A percentile compares a stretch with the other conserved stretches of the same genome.
These are phyloP conservation scores for Rhinophrynus dorsalis DNA, from an alignment of 2,797 vertebrate genomes.

Conservation along the genomic window DNA sequence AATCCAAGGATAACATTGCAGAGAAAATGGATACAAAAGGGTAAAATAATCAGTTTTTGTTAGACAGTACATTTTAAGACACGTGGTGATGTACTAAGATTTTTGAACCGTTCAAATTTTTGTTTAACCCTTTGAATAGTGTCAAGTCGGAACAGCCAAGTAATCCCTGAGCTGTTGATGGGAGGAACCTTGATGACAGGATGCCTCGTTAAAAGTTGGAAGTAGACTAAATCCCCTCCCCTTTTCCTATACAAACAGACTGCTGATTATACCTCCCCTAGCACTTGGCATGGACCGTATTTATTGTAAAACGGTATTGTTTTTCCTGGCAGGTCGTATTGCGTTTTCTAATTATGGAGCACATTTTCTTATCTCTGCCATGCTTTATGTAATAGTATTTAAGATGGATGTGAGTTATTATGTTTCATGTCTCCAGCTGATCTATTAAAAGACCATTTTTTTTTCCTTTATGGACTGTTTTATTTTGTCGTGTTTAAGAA, in stretches of 20 bases:
- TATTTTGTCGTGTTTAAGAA: too few relatives aligned
- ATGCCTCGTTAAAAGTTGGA: conserved; percentile 11
- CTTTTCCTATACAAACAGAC: conserved; percentile 58
- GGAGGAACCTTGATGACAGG: not conserved
- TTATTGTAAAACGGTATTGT: conserved; percentile 78
- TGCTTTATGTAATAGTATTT: conserved; percentile 81
- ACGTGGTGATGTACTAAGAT: not conserved
- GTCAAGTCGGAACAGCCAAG: conserved; percentile 84
- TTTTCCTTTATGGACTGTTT: conserved; percentile 76
- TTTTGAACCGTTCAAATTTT: not conserved
- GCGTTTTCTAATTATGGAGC: conserved; percentile 79
- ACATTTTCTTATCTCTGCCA: conserved; percentile 74
- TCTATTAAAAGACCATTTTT: conserved; percentile 77
- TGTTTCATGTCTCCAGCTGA: conserved; percentile 71
- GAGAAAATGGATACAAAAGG: conserved; percentile 86
- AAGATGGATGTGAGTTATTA: conserved; percentile 79
- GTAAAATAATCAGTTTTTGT: conserved; percentile 58
- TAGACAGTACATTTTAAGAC: not conserved
- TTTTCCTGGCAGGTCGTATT: conserved; percentile 75
- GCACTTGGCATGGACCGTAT: conserved; percentile 79
- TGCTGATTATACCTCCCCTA: conserved; percentile 74
- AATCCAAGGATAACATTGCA: conserved; percentile 77
- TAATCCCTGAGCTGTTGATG: conserved; percentile 75
- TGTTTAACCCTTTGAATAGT: conserved; percentile 59
- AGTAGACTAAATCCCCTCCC: conserved; percentile 28